phyloP scores from a whole-genome alignment of 2,888 invertebrate species.

The Blomia tropicalis region DNA sequence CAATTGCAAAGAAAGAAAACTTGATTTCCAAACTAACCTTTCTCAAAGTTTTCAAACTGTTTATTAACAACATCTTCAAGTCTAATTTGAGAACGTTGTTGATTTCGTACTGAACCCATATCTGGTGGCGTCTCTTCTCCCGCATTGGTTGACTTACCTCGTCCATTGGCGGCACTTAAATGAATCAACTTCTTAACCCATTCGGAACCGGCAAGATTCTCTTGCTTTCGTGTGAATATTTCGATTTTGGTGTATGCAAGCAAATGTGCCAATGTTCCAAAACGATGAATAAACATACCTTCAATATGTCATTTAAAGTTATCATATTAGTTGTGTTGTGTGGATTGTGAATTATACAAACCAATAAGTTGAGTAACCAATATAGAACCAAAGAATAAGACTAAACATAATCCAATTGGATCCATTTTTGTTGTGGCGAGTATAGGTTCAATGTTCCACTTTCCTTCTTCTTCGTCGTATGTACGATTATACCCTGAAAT shows the following conservation, averaged over 20 bases:
- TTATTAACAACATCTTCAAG: background rate
- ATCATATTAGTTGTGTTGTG: too few species aligned
- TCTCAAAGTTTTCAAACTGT: background rate
- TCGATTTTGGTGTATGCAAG: slow-evolving; percentile 81
- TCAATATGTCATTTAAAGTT: too few species aligned
- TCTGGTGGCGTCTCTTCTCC: background rate
- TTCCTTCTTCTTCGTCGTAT: background rate
- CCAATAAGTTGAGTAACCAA: slow-evolving; percentile 80
- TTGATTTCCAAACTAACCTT: slow-evolving; percentile 1
- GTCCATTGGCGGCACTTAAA: background rate
- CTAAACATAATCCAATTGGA: slow-evolving; percentile 59
- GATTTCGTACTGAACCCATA: background rate
- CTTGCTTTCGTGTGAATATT: slow-evolving; percentile 44
- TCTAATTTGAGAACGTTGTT: background rate
- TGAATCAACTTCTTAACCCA: background rate
- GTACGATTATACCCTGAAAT: background rate
- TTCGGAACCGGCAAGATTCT: background rate
- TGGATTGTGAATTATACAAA: too few species aligned
- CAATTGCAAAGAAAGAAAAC: too few species aligned
- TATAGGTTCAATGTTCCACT: background rate
- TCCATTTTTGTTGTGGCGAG: slow-evolving; percentile 32
- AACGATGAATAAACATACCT: slow-evolving; percentile 92
- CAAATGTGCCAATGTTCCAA: slow-evolving; percentile 89
- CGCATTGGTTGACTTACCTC: background rate
- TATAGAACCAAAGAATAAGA: slow-evolving; percentile 90